Base-by-base conservation (phyloP, 64 coral and sea anemone genomes). In the Catalaphyllia jardinei region DNA sequence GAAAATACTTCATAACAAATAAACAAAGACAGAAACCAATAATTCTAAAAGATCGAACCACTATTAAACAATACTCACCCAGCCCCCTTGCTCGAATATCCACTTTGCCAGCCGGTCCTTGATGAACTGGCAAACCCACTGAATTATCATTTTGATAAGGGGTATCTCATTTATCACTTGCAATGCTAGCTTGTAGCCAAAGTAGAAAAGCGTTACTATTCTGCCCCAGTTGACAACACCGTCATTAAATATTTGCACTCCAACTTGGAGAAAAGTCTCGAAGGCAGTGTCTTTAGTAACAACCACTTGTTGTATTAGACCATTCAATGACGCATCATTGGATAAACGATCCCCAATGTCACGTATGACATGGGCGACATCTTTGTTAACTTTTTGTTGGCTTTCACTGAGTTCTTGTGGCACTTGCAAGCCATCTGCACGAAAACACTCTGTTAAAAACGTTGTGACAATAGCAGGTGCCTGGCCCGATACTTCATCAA, bases 281-380 rank as follows among this genome's bases (percentile, higher is more conserved):
- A 99, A 95, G 12, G 94, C 97, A 71, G 94, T 99, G 87, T 99
- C 91, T 52, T 90, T 95, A n/a, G 91, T 93, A 16, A 99, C 97
- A 49, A 88, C 82, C 4, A 93, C 72, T 72, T 93, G 87, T 19
- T 72, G 39, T 71, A 99, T 99, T 71, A 95, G 61, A 31, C 50
- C 39, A 79, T 99, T 95, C 16, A 99, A 67, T 6, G 69, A 63
- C 4, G 67, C 35, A 86, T 99, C 87, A 16, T 93, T 89, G 10
- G 89, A 17, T 60, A 99, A 71, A 61, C 91, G 89, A 85, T 99
- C 97, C 12, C 97, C 97, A 75, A 99, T 95, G 30, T 99, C 93
- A 27, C 97, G 89, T 29, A 99, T 83, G 7, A 89, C 94, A 79
- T 90, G 83, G 3, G 97, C 97, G 5, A 99, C 91, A 89, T 99